Evolutionary conservation across 2,888 invertebrate genomes (phyloP).

Genomic region (Drosophila algonquin): DNA sequence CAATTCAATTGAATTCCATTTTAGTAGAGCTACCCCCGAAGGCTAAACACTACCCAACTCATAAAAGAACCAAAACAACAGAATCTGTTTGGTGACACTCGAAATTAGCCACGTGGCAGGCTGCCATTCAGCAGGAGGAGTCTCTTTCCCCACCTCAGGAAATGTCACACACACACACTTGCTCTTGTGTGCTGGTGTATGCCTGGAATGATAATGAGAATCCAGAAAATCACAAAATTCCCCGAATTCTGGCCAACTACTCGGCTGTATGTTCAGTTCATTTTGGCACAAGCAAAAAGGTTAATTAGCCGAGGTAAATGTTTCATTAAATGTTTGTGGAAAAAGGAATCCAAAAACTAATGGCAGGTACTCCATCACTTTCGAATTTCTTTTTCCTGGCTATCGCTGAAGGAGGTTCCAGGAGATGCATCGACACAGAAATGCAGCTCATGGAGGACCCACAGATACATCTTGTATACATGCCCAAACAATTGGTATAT

Average conservation of each 20-base stretch:
- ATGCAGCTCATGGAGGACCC: no score
- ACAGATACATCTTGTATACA: no score
- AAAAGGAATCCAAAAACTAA: neutral
- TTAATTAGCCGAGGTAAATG: constrained; percentile 34
- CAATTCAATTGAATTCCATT: neutral
- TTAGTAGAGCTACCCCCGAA: neutral
- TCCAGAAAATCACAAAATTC: constrained; percentile 11
- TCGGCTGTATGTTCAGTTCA: constrained; percentile 15
- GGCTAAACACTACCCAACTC: constrained; percentile 1
- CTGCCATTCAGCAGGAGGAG: neutral
- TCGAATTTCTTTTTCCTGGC: no score
- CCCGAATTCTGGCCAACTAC: constrained; percentile 16
- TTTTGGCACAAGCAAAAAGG: constrained; percentile 22
- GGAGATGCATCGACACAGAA: no score
- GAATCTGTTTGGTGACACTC: constrained; percentile 23
- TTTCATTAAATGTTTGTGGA: constrained; percentile 4
- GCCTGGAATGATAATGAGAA: constrained; percentile 45
- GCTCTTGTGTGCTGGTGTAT: constrained; percentile 6
- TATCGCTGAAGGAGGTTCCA: no score
- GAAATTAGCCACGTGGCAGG: constrained; percentile 32
- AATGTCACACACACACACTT: constrained; percentile 27
- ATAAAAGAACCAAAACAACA: neutral
- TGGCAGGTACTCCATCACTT: neutral
- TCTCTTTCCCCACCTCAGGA: neutral
- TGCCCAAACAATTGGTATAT: no score